Base-by-base conservation (phyloP, 2,888 invertebrate genomes). In the Agonopterix alstromeriana region DNA sequence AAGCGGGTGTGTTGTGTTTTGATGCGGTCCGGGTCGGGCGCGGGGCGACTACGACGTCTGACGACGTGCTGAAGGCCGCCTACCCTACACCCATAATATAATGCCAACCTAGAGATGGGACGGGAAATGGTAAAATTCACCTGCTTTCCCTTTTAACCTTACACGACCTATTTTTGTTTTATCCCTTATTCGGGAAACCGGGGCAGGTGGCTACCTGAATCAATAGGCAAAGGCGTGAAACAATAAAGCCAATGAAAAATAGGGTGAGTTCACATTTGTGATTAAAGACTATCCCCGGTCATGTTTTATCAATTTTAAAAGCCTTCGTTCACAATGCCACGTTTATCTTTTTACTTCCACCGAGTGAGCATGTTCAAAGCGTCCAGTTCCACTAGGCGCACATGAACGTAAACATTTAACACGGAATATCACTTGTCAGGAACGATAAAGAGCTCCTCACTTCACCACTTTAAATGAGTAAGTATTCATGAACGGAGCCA, bases 1-100 rank as follows among this genome's bases (percentile, higher is more conserved):
- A 65, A 60, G 55, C 57, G 57, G 58, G 49, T 49, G 53, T 53
- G 61, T 63, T 63, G 63, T 69, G 62, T 65, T 67, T 66, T 61
- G 68, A 67, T 61, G 60, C 56, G 57, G 57, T 59, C 46, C 50
- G 52, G 56, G 56, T 52, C 49, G 52, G 27, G 50, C 46, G 48
- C 43, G 47, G 47, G 49, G 50, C 50, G 55, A 61, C 63, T 65
- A 64, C 59, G 64, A 65, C 63, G 58, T 58, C 53, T 3, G 27
- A 59, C 44, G 47, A 41, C 48, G 48, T 49, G 52, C 52, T 47
- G 49, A 45, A 52, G 48, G 46, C 52, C 48, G n/a, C n/a, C n/a
- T n/a, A n/a, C 48, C 50, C 51, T 53, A 50, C 45, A 52, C 9
- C 14, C 50, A 49, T 44, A 55, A 27, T 4, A 36, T 43, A 27